Base-by-base conservation (phyloP, 2,113 vertebrate species). In the Erpornis zantholeuca region DNA sequence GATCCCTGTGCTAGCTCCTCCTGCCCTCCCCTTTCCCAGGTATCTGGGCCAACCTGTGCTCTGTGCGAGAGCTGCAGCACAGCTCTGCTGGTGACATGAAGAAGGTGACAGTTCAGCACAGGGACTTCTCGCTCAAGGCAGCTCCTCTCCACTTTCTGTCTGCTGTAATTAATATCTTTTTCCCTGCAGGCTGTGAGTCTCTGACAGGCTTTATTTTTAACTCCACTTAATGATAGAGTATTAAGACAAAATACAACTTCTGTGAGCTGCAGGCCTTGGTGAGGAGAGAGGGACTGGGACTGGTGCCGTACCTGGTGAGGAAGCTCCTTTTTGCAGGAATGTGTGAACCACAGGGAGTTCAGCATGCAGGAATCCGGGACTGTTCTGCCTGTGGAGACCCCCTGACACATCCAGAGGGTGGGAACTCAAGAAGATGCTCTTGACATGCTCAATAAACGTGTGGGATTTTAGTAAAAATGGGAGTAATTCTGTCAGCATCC, bases 141-240 rank as follows among this genome's bases (percentile, higher is more conserved):
- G 86, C 57, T 94, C 86, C 82, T 94, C 93, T 97, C 89, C 56
- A 45, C 91, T 96, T 83, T 95, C 86, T 97, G 91, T 84, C 93
- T 90, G 86, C 92, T 95, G 86, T 96, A 97, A 97, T 97, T 97
- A 97, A 96, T 97, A 96, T 94, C 90, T 92, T 92, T 95, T 76
- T 75, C 92, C 92, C 96, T 85, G 91, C 93, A 95, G 95, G 83
- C 93, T 89, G 54, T n/a, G 61, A 90, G 87, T 33, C 61, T 94
- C 94, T 95, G 95, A 94, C 93, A 92, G 84, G 88, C 94, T 96
- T 96, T 97, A 96, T 97, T 97, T 96, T 97, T 96, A 96, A 94
- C 91, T 96, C 92, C 86, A 91, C 86, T 96, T 96, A 97, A 97
- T 96, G 90, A 90, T 89, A 92, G 88, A 77, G 96, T 94, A 93